Conservation (phyloP, 2,797 vertebrate species). For the Mormyrops boulengeri region DNA sequence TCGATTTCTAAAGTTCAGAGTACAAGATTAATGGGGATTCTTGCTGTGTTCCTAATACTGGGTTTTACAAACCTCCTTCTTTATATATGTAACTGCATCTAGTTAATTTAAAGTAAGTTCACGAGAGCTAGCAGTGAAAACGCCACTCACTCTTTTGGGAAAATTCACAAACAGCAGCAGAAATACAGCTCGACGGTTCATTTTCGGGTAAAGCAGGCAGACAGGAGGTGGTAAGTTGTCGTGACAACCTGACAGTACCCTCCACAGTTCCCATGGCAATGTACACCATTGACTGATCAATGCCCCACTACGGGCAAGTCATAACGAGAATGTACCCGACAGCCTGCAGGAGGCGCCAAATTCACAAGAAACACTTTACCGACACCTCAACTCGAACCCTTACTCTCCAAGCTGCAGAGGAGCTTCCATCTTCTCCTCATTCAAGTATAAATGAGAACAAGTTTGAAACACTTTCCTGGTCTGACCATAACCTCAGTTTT, state of each 20-base stretch:
- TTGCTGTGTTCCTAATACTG: neutral
- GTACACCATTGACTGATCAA: neutral
- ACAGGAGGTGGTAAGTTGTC: neutral
- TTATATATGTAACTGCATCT: neutral
- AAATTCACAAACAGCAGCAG: neutral
- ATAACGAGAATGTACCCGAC: neutral
- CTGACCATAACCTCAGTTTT: conserved; percentile 2
- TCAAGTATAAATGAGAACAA: neutral
- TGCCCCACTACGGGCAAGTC: neutral
- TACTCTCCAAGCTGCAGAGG: neutral
- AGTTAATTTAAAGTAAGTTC: neutral
- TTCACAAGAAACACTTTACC: neutral
- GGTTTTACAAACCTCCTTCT: neutral
- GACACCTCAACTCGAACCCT: neutral
- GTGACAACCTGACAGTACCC: neutral
- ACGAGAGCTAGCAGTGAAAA: neutral
- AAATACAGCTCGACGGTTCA: neutral
- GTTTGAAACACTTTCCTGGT: neutral
- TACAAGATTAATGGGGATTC: neutral
- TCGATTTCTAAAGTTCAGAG: neutral
- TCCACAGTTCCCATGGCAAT: neutral
- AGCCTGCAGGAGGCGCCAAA: neutral
- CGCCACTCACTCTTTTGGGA: neutral
- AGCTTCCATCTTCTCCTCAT: neutral
- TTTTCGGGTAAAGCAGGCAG: neutral